These are phyloP conservation scores for Montipora efflorescens DNA, from an alignment of 64 coral and sea anemone species.

Conservation along the genomic window DNA sequence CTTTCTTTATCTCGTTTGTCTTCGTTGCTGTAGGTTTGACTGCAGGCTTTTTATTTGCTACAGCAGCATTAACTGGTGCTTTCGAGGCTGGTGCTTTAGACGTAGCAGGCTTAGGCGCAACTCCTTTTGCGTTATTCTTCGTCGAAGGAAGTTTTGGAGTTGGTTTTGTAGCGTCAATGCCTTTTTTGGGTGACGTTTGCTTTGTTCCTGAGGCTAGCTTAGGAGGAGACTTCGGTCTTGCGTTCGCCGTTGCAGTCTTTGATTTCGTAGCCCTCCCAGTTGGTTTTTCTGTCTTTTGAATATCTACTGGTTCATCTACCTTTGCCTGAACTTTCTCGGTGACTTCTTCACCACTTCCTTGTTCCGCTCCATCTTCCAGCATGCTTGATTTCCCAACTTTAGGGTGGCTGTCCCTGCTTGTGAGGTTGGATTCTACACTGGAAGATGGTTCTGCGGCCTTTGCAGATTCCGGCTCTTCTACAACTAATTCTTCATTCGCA, in stretches of 20 bases:
- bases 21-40: not conserved
- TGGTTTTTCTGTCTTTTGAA: not conserved
- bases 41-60: not conserved
- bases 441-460: not conserved
- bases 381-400: not conserved
- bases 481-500: not conserved
- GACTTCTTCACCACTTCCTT: not conserved
- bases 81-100: not conserved
- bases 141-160: not conserved
- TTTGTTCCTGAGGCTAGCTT: constrained; percentile 6
- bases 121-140: not conserved
- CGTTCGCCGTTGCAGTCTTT: not conserved
- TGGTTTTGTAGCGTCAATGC: not conserved
- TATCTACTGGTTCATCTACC: not conserved
- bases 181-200: not conserved
- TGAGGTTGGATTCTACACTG: not conserved
- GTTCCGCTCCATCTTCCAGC: constrained; percentile 2
- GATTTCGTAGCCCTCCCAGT: not conserved
- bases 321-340: not conserved
- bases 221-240: constrained; percentile 11
- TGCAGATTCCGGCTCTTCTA: not conserved
- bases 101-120: not conserved
- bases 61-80: not conserved
- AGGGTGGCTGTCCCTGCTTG: not conserved
- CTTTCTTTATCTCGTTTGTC: constrained; percentile 27